Percentiles rank a stretch among this genome's conserved stretches.
phyloP scores from a whole-genome alignment of 2,888 invertebrate species.

The Boloria euphrosyne region DNA sequence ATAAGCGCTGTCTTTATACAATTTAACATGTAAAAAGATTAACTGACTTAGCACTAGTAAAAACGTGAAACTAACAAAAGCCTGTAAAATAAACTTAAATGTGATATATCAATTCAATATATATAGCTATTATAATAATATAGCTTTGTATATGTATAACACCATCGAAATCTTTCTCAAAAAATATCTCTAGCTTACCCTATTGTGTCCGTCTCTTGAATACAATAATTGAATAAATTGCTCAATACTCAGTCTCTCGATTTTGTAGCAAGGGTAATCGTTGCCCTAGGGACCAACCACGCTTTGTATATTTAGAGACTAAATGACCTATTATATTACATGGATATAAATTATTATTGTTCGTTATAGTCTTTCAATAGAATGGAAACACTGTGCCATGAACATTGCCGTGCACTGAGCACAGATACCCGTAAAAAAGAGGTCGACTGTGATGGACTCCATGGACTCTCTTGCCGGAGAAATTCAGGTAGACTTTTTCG shows the following conservation, averaged over 20 bases:
- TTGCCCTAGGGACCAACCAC: slow-evolving; percentile 16
- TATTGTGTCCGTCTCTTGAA: slow-evolving; percentile 1
- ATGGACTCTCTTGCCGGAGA: no score
- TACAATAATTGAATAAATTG: slow-evolving; percentile 10
- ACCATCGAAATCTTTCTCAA: background rate
- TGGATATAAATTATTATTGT: slow-evolving; percentile 6
- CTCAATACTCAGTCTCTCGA: slow-evolving; percentile 4
- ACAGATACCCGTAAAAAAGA: no score
- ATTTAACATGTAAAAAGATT: no score
- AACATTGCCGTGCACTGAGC: no score
- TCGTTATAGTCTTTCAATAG: slow-evolving; percentile 4
- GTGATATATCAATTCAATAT: background rate
- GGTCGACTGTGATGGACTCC: no score
- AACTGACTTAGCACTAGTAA: no score
- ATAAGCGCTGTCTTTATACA: no score
- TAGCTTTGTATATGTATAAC: no score
- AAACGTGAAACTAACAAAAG: no score
- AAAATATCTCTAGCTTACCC: background rate
- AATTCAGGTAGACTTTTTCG: no score
- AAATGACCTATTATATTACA: slow-evolving; percentile 16
- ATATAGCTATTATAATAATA: no score
- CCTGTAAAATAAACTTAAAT: no score
- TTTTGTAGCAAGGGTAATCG: slow-evolving; percentile 9
- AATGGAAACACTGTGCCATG: background rate
- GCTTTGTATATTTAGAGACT: slow-evolving; percentile 14